Evolutionary conservation across 1,140 invertebrate species (phyloP).

Genomic region (Pseudomyrmex flavicornis): DNA sequence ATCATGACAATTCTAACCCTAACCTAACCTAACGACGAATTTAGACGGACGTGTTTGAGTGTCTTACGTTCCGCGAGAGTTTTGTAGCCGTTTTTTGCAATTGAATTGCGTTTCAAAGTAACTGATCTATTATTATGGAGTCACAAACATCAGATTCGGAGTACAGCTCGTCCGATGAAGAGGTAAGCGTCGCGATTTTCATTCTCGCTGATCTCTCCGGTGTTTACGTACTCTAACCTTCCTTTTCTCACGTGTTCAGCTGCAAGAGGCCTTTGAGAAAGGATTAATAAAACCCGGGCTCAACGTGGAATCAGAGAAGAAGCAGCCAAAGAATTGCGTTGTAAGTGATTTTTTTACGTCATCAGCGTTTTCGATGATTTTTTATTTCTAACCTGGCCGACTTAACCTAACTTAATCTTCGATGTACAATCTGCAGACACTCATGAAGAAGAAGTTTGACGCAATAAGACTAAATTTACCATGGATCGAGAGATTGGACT

Average conservation of each 20-base stretch:
- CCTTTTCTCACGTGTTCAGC: slow-evolving; percentile 57
- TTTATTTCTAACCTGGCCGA: background rate
- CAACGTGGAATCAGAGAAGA: slow-evolving; percentile 88
- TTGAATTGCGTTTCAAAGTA: background rate
- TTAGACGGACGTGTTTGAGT: background rate
- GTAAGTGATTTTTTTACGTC: slow-evolving; percentile 80
- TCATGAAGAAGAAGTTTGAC: slow-evolving; percentile 89
- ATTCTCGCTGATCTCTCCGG: background rate
- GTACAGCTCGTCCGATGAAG: slow-evolving; percentile 82
- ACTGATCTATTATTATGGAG: too few species aligned
- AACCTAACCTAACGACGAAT: too few species aligned
- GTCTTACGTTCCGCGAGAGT: background rate
- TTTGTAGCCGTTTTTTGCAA: background rate
- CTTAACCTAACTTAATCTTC: slow-evolving; percentile 3
- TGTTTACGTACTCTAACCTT: slow-evolving; percentile 64
- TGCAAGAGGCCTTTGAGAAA: slow-evolving; percentile 88
- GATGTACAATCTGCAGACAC: slow-evolving; percentile 66
- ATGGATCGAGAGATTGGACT: slow-evolving; percentile 95
- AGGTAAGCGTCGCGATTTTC: slow-evolving; percentile 77
- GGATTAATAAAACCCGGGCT: slow-evolving; percentile 93
- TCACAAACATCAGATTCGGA: slow-evolving; percentile 80
- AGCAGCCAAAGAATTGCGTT: slow-evolving; percentile 88
- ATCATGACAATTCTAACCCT: too few species aligned
- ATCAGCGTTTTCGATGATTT: background rate
- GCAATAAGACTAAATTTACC: slow-evolving; percentile 90